Evolutionary conservation across 2,113 vertebrate genomes (phyloP), one percentile per base, ranked within the genome.

Genomic region (Sisor rabdophorus): DNA sequence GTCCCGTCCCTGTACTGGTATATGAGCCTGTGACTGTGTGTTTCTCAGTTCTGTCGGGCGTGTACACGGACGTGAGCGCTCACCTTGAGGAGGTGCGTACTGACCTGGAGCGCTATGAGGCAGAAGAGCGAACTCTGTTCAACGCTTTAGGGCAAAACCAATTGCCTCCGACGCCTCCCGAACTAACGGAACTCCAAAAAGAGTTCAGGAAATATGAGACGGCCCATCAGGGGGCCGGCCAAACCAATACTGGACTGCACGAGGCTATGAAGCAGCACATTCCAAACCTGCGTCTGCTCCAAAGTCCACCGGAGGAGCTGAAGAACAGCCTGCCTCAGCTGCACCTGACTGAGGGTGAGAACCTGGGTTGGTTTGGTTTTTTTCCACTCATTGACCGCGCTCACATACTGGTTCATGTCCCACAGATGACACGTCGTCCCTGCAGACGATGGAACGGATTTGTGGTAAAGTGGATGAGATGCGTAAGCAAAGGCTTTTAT

Each of bases 181-280:
- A 75, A 24, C 75, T 92, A 75, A 83, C 81, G 0, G 93, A 94
- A 44, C 89, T 94, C n/a, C 88, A 87, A 80, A 91, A 87, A 60
- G 93, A 95, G 48, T 91, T 93, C 84, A 80, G 88, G 83, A 94
- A 93, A 80, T 95, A 94, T 87, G 71, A 92, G 91, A 90, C 91
- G 68, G 89, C 89, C 56, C 94, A 94, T 0, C 88, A 93, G 80
- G 90, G 91, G 85, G 94, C 93, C 56, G 94, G 92, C 13, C 93
- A 93, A 87, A 94, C 92, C 88, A 95, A 95, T 87, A 93, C 90
- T 0, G 92, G 95, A 86, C 92, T 95, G 72, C 93, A 94, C 85
- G 89, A 88, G 0, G 93, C 92, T 82, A 95, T 95, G 93, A 93
- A 92, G 79, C 88, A 92, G 4, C 93, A 95, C 10, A 91, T 94